Evolutionary conservation across 2,888 invertebrate genomes (phyloP), one percentile per base, ranked within the genome.

Genomic region (Thymelicus sylvestris): DNA sequence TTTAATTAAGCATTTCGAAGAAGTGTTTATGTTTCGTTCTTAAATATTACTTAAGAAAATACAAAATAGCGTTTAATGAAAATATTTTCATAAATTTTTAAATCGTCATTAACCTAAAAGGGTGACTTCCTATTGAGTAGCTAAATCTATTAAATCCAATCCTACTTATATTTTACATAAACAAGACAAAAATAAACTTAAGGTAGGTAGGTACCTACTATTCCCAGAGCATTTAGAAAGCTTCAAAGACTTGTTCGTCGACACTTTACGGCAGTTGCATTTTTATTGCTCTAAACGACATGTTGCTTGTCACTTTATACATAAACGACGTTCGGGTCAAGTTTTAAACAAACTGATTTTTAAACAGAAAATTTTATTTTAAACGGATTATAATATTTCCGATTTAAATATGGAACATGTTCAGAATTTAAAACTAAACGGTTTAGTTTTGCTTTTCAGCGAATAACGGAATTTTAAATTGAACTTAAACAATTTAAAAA

Each of bases 231-330:
- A 55, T 55, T 55, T 55, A 24, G 55, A 55, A 52, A 55, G 24
- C 24, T 24, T 55, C 24, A 19, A 52, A 55, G 55, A 55, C 55
- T 24, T 55, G 24, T 55, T 55, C n/a, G 55, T 55, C 48, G 63
- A 63, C 44, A 63, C 47, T 63, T 62, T 48, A 48, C 48, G 48
- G 24, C 31, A 48, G 63, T 31, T 63, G 31, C 63, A 48, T 48
- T 48, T 63, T 48, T 48, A 63, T 48, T 31, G 63, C 31, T 55
- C 47, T 31, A 48, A 48, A 63, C 63, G 63, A 63, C 24, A 48
- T 39, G 47, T 63, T 48, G 12, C 47, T 48, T 48, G 48, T 63
- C 63, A 48, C 31, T 63, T 63, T 63, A 31, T 12, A 55, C 55
- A 24, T 55, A 55, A 55, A 24, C 24, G 52, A 24, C 19, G 55